A percentile compares a stretch with the other conserved stretches of the same genome.
These are phyloP conservation scores for Eurystomus gularis DNA, from an alignment of 2,113 vertebrate genomes.

Conservation along the genomic window DNA sequence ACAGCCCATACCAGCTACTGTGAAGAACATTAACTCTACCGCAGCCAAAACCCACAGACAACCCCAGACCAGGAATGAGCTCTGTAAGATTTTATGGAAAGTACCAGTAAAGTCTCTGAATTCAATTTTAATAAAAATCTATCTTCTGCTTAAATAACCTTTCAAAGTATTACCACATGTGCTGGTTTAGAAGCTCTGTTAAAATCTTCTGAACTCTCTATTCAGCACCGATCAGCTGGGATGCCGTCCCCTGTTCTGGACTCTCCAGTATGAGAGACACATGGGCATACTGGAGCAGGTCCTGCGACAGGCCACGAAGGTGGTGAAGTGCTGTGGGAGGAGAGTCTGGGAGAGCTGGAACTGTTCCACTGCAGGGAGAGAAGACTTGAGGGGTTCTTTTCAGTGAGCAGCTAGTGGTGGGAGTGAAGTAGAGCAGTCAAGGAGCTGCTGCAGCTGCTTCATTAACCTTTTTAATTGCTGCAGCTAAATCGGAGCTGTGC, in stretches of 20 bases:
- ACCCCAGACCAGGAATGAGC: neutral
- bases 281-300: fast-evolving
- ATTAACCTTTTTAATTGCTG: neutral
- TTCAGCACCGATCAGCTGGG: neutral
- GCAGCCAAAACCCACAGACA: neutral
- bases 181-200: neutral
- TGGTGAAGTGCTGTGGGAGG: neutral
- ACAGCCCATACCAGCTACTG: too few species aligned
- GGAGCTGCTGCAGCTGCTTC: neutral
- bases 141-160: neutral
- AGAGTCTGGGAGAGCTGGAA: neutral
- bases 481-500: neutral
- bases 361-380: neutral
- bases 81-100: neutral
- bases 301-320: neutral
- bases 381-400: neutral
- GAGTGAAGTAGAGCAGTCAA: neutral
- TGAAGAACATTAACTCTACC: neutral
- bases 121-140: neutral
- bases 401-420: neutral
- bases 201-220: neutral
- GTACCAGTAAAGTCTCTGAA: neutral
- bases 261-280: neutral
- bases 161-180: fast-evolving
- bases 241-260: too few species aligned